phyloP scores from a whole-genome alignment of 2,888 invertebrate genomes.

The Apamea monoglypha region DNA sequence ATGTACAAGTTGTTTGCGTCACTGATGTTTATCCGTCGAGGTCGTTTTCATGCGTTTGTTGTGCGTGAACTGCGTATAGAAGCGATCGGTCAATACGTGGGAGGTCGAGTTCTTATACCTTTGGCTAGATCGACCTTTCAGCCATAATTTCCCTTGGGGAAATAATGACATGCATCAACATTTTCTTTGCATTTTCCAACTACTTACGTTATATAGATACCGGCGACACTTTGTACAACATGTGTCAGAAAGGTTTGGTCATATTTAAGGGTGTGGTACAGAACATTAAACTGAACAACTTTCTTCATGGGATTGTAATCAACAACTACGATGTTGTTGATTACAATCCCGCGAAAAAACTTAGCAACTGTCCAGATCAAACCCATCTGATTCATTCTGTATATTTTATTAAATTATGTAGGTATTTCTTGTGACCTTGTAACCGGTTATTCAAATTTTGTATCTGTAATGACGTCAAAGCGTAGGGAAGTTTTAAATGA shows the following conservation, averaged over 20 bases:
- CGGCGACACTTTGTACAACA: not conserved
- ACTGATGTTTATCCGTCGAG: slow-evolving; percentile 68
- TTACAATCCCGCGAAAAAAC: not conserved
- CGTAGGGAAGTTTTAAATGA: slow-evolving; percentile 32
- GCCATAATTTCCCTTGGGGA: slow-evolving; percentile 43
- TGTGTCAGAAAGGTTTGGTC: not conserved
- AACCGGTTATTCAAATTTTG: slow-evolving; percentile 54
- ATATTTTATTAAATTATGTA: slow-evolving; percentile 17
- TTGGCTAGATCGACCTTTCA: slow-evolving; percentile 33
- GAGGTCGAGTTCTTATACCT: slow-evolving; percentile 42
- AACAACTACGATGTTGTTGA: no score
- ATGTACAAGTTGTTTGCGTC: slow-evolving; percentile 71
- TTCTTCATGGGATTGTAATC: not conserved
- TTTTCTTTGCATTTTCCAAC: slow-evolving; percentile 29
- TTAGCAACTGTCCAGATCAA: not conserved
- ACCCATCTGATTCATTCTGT: not conserved
- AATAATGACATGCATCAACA: slow-evolving; percentile 30
- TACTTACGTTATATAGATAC: slow-evolving; percentile 8
- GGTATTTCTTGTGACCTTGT: slow-evolving; percentile 27
- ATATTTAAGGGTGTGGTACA: not conserved
- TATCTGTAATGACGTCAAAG: slow-evolving; percentile 52
- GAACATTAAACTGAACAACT: not conserved
- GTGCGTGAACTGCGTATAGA: slow-evolving; percentile 63
- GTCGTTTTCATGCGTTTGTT: slow-evolving; percentile 65
- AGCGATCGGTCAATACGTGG: slow-evolving; percentile 50